Base-by-base conservation (phyloP, 2,888 invertebrate species). In the Drosophila mettleri region DNA sequence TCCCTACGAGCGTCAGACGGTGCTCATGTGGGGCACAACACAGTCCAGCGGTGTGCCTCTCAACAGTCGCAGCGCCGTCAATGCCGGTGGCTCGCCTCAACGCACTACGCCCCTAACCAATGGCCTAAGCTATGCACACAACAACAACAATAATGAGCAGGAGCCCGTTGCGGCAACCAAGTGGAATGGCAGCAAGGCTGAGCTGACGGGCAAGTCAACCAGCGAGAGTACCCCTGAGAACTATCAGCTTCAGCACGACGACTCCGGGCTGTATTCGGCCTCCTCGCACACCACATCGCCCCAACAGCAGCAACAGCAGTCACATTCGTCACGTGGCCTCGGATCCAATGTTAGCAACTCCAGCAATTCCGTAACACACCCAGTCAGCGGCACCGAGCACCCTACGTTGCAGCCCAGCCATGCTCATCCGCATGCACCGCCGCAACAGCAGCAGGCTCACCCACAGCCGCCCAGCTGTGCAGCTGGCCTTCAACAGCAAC, bases 1-100 rank as follows among this genome's bases (percentile, higher is more conserved):
- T 76, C 92, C 90, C 6, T 92, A 93, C 68, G 93, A 94, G 80
- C 93, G 98, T 45, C 98, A 98, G 92, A 98, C 98, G 12, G 98
- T 98, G 57, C 94, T 98, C 43, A 98, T 98, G 98, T 98, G 98
- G 98, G 98, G 97, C 22, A 93, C 94, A 3, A 93, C 94, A 0
- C 69, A 93, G 93, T 86, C 90, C 39, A 88, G 88, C 41, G 90
- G 69, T 67, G 93, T 93, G 75, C 93, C 91, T 6, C 75, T 90
- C 1, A 90, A 90, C 36, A 93, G 93, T 54, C 65, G 74, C 22
- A 46, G 39, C 34, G 61, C 61, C 1, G 59, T 41, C 41, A 67
- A 70, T 14, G 58, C 75, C 90, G 93, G 75, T 69, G 93, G 77
- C 69, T 93, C 90, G 18, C 92, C 90, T 20, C 90, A 88, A 49